Percentiles rank a stretch among this genome's conserved stretches.
Evolutionary conservation across 2,797 vertebrate species (phyloP).

Genomic region (Spea hammondii): DNA sequence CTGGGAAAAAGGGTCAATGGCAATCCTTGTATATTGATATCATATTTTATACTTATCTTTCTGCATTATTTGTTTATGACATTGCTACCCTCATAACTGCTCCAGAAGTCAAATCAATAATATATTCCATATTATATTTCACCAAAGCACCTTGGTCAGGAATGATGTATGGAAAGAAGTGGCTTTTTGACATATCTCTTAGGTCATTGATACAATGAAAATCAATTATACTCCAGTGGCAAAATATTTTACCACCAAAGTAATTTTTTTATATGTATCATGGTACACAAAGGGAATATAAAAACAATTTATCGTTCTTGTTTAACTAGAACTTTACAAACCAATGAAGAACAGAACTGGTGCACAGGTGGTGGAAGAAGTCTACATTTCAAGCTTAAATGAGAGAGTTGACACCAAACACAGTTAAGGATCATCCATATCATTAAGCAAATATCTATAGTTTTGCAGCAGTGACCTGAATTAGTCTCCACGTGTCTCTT

Average conservation of each 20-base stretch:
- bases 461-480: too few relatives aligned
- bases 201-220: slow-evolving; percentile 1
- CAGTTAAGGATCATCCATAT: too few relatives aligned
- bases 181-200: slow-evolving; percentile 2
- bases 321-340: neutral
- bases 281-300: neutral
- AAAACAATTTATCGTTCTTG: neutral
- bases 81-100: slow-evolving; percentile 4
- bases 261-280: neutral
- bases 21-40: neutral
- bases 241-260: neutral
- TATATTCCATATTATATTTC: slow-evolving; percentile 5
- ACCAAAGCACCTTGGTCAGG: neutral
- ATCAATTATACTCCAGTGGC: slow-evolving; percentile 1
- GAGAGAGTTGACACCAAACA: too few relatives aligned
- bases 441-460: too few relatives aligned
- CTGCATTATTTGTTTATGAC: slow-evolving; percentile 2
- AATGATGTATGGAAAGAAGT: neutral
- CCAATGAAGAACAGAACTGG: neutral
- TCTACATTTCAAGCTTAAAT: neutral
- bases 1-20: neutral
- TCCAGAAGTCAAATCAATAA: slow-evolving; percentile 2
- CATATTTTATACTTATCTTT: neutral
- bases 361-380: neutral
- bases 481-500: too few relatives aligned